Evolutionary conservation across 2,797 vertebrate genomes (phyloP), one percentile per base, ranked within the genome.

Genomic region (Anniella stebbinsi): DNA sequence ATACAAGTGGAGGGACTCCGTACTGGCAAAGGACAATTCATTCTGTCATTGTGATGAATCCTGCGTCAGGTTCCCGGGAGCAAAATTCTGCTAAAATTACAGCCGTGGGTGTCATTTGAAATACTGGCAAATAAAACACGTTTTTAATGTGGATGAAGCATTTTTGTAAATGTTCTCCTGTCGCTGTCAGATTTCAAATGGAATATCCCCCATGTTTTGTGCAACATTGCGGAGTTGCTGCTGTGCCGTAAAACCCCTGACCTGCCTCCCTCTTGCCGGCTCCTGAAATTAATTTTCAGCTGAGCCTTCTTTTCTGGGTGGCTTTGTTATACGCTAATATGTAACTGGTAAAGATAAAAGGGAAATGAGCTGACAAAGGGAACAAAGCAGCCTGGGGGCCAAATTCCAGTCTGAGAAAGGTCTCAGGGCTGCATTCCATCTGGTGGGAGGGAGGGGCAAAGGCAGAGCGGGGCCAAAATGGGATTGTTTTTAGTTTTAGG

Each of bases 11-110:
- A 45, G 57, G 30, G 80, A 75, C 77, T 18, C 85, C 84, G 69
- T 85, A 75, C 3, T 38, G 1, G 86, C 83, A 15, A 21, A 30
- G 30, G 45, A 63, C 90, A 89, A 90, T 87, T 94, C 92, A 86
- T 0, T 66, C 54, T 17, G 69, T 90, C 91, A 51, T 67, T 70
- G 13, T 88, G 91, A 89, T 94, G 92, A 91, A 89, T 82, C 78
- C 73, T 85, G 67, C 77, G 89, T 90, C 76, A 2, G n/a, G 57
- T 93, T 86, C 88, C 21, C 86, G 60, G 88, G 28, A 89, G 89
- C 73, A 76, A 92, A 87, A 86, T 38, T 30, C 77, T 91, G 82
- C 33, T 69, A 33, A 41, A 80, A 7, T 54, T 66, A 73, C 86
- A 9, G 8, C 78, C 82, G 88, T 88, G 86, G 80, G 60, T 41